Evolutionary conservation across 1,140 invertebrate genomes (phyloP), one percentile per base, ranked within the genome.

Genomic region (Helicoverpa zea): DNA sequence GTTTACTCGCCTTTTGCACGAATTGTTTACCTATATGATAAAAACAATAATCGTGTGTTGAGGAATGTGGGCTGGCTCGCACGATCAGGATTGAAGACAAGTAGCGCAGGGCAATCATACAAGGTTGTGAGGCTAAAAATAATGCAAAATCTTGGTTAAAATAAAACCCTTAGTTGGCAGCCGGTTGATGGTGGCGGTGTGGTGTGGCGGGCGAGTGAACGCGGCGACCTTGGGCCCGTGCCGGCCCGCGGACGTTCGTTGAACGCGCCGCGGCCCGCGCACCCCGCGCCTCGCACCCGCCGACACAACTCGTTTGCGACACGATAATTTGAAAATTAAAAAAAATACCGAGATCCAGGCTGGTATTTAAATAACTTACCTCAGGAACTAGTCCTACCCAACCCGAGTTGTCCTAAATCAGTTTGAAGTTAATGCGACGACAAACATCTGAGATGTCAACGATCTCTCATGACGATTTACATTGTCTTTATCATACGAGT

Each of bases 161-260:
- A 81, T 83, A 85, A 83, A 80, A 82, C 73, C 79, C 79, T 81
- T 77, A 72, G 61, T 76, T 80, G 79, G 81, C 77, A 77, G 72
- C 70, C 78, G 80, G 80, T 82, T 73, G 80, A 80, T 84, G 85
- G 83, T 81, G 81, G 81, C 79, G 70, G 82, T 75, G 83, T 72
- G 78, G 83, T 74, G 84, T 77, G 84, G 84, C 86, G 84, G 87
- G 89, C 89, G 89, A 93, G 92, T 90, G 91, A 89, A 91, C 87
- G 91, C 91, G 84, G 89, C 92, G 92, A 93, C 92, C 92, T 94
- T 93, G 93, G 91, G 91, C 85, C 86, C 86, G 89, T 88, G 89
- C 83, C 88, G 88, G 90, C 81, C 89, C 92, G 92, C 92, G 93
- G 93, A 92, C 93, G 93, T 94, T 94, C 93, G 90, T 94, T 93